Conservation (phyloP, 2,888 invertebrate species). For the Gymnoscelis rufifasciata region DNA sequence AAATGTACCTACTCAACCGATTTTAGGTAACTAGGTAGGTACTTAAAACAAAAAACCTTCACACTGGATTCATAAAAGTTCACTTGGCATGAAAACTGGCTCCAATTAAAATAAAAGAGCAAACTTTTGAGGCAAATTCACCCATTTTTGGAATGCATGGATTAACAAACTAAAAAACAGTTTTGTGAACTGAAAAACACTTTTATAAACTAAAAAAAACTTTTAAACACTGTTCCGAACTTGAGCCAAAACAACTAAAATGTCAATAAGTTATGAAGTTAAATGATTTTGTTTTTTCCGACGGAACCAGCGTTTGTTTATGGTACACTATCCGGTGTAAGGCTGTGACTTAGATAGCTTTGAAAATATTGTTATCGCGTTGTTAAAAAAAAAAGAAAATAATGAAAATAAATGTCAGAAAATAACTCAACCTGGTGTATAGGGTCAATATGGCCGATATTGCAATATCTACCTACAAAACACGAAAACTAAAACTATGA, state of each 20-base stretch:
- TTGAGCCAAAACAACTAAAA: constrained; percentile 4
- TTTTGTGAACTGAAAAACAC: no score
- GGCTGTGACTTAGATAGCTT: no score
- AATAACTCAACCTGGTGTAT: no score
- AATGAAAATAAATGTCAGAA: no score
- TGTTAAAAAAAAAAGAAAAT: no score
- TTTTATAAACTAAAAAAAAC: neutral
- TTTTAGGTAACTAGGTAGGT: no score
- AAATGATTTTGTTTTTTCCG: constrained; percentile 32
- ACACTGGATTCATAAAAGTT: neutral
- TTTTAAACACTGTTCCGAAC: neutral
- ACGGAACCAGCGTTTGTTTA: constrained; percentile 22
- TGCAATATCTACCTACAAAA: no score
- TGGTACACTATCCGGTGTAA: constrained; percentile 21
- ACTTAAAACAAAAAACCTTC: neutral
- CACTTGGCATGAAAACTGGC: neutral
- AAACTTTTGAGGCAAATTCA: neutral
- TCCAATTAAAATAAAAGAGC: constrained; percentile 1
- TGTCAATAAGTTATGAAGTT: constrained; percentile 23
- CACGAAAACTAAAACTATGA: no score
- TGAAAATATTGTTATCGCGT: neutral
- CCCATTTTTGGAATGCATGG: neutral
- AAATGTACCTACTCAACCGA: no score
- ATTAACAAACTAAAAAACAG: neutral
- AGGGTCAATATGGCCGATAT: no score